These are phyloP conservation scores for Globodera rostochiensis DNA, from an alignment of 1,140 invertebrate species.

Conservation along the genomic window DNA sequence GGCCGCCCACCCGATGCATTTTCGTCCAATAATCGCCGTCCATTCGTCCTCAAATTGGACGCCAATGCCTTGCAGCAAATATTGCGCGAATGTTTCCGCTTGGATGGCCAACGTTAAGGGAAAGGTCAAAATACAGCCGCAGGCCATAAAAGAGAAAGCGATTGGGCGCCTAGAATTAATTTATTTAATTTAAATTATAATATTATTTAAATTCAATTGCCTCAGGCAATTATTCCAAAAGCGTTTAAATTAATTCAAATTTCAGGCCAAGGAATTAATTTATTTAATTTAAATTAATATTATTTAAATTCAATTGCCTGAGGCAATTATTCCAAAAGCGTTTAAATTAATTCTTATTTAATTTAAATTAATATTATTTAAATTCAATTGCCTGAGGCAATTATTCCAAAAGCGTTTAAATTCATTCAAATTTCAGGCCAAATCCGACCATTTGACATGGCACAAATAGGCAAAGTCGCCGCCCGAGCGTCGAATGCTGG, in stretches of 20 bases:
- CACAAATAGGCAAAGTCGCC: constrained; percentile 59
- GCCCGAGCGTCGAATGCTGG: constrained; percentile 47
- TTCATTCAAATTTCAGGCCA: background rate
- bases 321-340: too few relatives aligned
- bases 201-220: too few relatives aligned
- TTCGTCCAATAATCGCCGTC: constrained; percentile 9
- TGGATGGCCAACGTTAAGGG: constrained; percentile 54
- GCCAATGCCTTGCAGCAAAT: constrained; percentile 42
- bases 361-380: constrained; percentile 7
- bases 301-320: too few relatives aligned
- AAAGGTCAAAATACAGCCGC: constrained; percentile 54
- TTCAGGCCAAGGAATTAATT: too few relatives aligned
- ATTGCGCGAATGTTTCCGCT: constrained; percentile 53
- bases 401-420: too few relatives aligned
- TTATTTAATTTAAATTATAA: constrained; percentile 12
- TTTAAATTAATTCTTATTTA: constrained; percentile 7
- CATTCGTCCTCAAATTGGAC: constrained; percentile 31
- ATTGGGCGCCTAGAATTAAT: constrained; percentile 41
- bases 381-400: too few relatives aligned
- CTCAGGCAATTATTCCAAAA: too few relatives aligned
- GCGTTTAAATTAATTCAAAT: too few relatives aligned
- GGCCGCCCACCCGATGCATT: constrained; percentile 40
- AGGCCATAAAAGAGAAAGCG: constrained; percentile 50
- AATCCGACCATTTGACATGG: constrained; percentile 51
- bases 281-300: too few relatives aligned